Percentiles rank a stretch among this genome's conserved stretches.
Evolutionary conservation across 1,140 invertebrate genomes (phyloP).

Genomic region (Drosophila guanche): DNA sequence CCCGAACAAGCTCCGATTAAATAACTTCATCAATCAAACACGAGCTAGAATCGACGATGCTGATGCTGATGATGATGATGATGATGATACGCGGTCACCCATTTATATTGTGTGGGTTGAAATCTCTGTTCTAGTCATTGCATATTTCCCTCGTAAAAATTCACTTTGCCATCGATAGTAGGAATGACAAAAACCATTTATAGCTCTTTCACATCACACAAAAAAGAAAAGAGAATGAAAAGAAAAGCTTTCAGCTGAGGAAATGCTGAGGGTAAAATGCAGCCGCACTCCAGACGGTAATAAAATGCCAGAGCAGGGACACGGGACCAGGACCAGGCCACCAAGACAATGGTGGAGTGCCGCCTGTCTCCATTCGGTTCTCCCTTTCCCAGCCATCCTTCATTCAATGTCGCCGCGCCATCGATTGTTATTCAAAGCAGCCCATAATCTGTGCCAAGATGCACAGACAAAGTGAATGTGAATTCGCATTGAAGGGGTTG

Average conservation of each 20-base stretch:
- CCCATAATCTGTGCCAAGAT: conserved; percentile 75
- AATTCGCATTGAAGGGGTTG: conserved; percentile 24
- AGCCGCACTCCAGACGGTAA: conserved; percentile 62
- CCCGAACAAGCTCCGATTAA: conserved; percentile 12
- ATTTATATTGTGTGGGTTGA: conserved; percentile 15
- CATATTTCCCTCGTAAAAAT: conserved; percentile 52
- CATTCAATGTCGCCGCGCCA: conserved; percentile 69
- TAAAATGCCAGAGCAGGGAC: conserved; percentile 61
- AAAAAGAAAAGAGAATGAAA: conserved; percentile 7
- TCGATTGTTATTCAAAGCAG: conserved; percentile 82
- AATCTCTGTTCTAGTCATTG: conserved; percentile 15
- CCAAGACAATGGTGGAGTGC: conserved; percentile 25
- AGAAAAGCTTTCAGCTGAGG: conserved; percentile 14
- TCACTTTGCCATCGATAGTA: conserved; percentile 59
- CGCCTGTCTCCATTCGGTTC: conserved; percentile 25
- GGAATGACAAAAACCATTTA: conserved; percentile 65
- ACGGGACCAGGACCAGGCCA: conserved; percentile 34
- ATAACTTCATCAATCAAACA: conserved; percentile 54
- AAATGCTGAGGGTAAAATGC: conserved; percentile 23
- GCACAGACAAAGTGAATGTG: conserved; percentile 39
- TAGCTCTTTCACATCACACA: conserved; percentile 26
- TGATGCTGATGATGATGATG: conserved; percentile 32
- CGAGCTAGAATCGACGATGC: conserved; percentile 24
- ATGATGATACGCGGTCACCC: conserved; percentile 39
- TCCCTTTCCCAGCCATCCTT: no score